phyloP scores from a whole-genome alignment of 2,113 vertebrate species.

The Lepisosteus osseus region DNA sequence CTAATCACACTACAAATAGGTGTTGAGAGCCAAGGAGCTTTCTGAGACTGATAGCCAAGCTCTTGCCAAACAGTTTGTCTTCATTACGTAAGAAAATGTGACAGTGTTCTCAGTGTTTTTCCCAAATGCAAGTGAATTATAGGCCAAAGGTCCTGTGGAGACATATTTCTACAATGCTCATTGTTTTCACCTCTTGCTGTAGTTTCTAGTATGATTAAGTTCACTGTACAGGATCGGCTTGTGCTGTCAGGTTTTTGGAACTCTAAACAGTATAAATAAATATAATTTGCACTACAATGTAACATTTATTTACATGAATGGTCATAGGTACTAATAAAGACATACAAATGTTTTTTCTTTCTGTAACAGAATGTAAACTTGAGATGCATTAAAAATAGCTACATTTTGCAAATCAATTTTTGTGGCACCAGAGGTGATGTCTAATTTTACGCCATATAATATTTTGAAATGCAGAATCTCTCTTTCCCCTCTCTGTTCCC shows the following conservation, averaged over 20 bases:
- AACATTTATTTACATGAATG: too few species aligned
- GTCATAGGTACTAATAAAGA: too few species aligned
- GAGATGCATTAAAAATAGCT: too few species aligned
- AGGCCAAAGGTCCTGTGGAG: neutral
- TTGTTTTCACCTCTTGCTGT: constrained; percentile 15
- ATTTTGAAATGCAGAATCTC: constrained; percentile 22
- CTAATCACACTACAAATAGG: constrained; percentile 2
- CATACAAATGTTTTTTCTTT: too few species aligned
- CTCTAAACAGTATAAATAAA: too few species aligned
- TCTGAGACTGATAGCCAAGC: neutral
- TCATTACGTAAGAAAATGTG: constrained; percentile 21
- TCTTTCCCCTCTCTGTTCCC: constrained; percentile 9
- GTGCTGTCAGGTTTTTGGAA: too few species aligned
- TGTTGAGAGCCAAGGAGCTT: neutral
- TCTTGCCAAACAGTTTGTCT: constrained; percentile 5
- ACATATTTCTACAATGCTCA: too few species aligned
- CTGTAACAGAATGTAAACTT: too few species aligned
- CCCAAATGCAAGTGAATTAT: constrained; percentile 3
- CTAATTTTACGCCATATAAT: constrained; percentile 14
- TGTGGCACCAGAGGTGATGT: too few species aligned
- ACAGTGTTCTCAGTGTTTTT: constrained; percentile 13
- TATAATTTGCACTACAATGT: too few species aligned
- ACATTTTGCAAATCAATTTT: too few species aligned
- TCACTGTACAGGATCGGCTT: too few species aligned
- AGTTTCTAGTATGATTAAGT: neutral